Evolutionary conservation across 1,140 invertebrate genomes (phyloP), one percentile per base, ranked within the genome.

Genomic region (Drosophila punjabiensis): DNA sequence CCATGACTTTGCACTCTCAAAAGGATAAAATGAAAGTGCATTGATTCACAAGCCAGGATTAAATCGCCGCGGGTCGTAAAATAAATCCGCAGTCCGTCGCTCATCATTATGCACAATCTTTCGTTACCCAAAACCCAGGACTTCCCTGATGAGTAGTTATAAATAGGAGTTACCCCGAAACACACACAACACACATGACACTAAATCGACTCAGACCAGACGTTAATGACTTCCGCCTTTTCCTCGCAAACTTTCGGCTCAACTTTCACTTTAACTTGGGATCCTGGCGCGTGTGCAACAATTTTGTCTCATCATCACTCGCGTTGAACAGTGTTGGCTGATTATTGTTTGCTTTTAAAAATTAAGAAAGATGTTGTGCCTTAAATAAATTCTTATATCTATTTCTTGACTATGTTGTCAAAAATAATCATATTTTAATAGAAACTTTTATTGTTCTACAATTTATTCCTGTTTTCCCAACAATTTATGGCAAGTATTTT

Each of bases 221-320:
- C 65, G 85, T 81, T 88, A 89, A 89, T 89, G 82, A 84, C 85
- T 89, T 89, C 85, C 85, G 81, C 70, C 60, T 76, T 81, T 56
- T 50, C 39, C 56, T 39, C 73, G 41, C 47, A 66, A 89, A 89
- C 65, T 78, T 63, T 68, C 73, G 71, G 63, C 74, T 81, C 70
- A 62, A 56, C 76, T 82, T 86, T 76, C 67, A 66, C 73, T 74
- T 79, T 68, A 55, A 63, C 53, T 37, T n/a, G 41, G 37, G 16
- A 37, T 60, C 33, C 69, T 61, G 64, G 85, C 65, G 67, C 60
- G 64, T 80, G 73, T 87, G 77, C 81, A 88, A 77, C 68, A 83
- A 88, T 81, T 83, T 78, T 20, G 65, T 56, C 45, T 41, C 67
- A 58, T 64, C 65, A 63, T 80, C 69, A 24, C 39, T 30, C 37